Evolutionary conservation across 2,888 invertebrate species (phyloP), one percentile per base, ranked within the genome.

Genomic region (Flabesymbios commensalis): DNA sequence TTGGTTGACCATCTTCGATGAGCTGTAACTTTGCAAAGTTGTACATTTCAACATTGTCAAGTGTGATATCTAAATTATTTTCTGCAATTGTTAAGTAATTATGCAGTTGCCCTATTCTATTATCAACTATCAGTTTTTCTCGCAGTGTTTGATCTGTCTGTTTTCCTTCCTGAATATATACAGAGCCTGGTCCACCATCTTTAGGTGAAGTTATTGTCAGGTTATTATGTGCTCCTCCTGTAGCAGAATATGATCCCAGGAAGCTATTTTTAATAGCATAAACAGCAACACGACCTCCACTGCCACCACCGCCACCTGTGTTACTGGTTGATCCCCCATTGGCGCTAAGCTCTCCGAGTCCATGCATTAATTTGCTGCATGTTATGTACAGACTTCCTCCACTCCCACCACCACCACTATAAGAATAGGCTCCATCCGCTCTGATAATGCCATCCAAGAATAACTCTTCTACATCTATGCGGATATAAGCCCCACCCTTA

Each of bases 111-210:
- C 68, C 69, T 56, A 72, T 74, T 22, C 51, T 59, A 61, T 75
- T 75, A 54, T 74, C 75, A 5, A 72, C 62, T 22, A 66, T 71
- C 32, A 74, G 59, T 31, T 65, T 73, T 49, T 73, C 62, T 14
- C 32, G 45, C 42, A 57, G 48, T 32, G 36, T 55, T 19, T 49
- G 60, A 7, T 61, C 57, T 29, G 67, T 69, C 29, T 42, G 43
- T 5, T 17, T 10, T 3, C 64, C 60, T 4, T 62, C 48, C 28
- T 60, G 57, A 2, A 52, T 31, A 57, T 72, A 74, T 2, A 74
- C 63, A 26, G 74, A 73, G 1, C 74, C 75, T 14, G 75, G 74
- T 1, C 75, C 74, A 39, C 74, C 75, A n/a, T n/a, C n/a, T n/a
- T n/a, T n/a, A n/a, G n/a, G n/a, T n/a, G n/a, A n/a, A n/a, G n/a